These are phyloP conservation scores for Heterodera carotae DNA, from an alignment of 1,140 invertebrate species.

Conservation along the genomic window DNA sequence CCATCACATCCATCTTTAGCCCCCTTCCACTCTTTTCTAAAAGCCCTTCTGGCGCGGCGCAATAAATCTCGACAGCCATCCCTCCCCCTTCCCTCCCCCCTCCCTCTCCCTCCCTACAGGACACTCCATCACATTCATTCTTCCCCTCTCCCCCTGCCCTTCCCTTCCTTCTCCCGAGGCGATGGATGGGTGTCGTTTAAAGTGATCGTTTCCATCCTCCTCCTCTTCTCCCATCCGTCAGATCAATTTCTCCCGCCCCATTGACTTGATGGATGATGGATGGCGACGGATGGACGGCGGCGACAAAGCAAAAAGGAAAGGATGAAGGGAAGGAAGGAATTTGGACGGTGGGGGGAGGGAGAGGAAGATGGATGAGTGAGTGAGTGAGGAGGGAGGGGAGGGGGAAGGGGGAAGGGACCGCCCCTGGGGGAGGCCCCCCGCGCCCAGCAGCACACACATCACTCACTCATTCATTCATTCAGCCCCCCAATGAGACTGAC, in stretches of 20 bases:
- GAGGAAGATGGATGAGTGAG: too few relatives aligned
- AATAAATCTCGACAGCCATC: constrained; percentile 1
- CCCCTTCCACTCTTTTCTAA: not conserved
- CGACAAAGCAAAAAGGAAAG: constrained; percentile 15
- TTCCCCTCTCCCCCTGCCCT: too few relatives aligned
- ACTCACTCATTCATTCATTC: not conserved
- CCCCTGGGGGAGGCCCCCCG: not conserved
- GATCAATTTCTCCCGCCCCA: constrained; percentile 1
- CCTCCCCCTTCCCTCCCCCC: not conserved
- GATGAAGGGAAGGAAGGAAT: not conserved
- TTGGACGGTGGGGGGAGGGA: not conserved
- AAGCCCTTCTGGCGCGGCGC: not conserved
- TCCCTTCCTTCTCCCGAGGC: not conserved
- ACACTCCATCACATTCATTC: not conserved
- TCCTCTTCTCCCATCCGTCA: not conserved
- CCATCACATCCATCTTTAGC: not conserved
- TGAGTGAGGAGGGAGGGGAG: not conserved
- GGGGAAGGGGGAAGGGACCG: not conserved
- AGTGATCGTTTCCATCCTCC: not conserved
- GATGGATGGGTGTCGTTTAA: constrained; percentile 2
- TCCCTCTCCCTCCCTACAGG: not conserved
- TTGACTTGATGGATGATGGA: not conserved
- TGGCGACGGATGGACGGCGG: constrained; percentile 64
- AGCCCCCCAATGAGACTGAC: not conserved
- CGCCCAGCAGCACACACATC: not conserved